Conservation (phyloP, 2,888 invertebrate genomes). For the Polymixis lichenea region DNA sequence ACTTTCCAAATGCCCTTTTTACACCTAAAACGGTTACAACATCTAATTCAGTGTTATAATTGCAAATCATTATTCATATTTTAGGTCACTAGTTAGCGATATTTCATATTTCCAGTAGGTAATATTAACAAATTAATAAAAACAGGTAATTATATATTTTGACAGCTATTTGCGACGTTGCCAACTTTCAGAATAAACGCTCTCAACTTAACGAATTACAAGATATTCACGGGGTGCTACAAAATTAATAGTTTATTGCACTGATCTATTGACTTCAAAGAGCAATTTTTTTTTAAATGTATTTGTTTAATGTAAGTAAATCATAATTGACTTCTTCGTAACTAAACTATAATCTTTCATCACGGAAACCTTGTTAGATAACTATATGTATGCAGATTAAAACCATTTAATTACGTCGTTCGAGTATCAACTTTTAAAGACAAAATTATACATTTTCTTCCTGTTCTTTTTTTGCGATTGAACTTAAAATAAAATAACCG, state of each 20-base stretch:
- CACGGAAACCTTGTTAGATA: neutral
- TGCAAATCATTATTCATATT: no score
- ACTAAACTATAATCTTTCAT: neutral
- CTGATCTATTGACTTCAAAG: neutral
- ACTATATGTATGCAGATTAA: neutral
- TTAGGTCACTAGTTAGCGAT: no score
- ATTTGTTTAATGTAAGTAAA: neutral
- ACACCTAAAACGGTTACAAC: no score
- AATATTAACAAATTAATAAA: no score
- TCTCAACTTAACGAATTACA: no score
- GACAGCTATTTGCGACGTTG: no score
- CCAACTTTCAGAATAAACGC: no score
- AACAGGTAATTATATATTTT: no score
- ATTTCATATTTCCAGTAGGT: no score
- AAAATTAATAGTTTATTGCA: neutral
- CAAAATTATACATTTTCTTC: constrained; percentile 18
- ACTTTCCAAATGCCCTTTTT: no score
- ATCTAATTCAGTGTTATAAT: no score
- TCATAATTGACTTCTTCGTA: neutral
- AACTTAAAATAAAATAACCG: constrained; percentile 33
- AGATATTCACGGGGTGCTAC: neutral
- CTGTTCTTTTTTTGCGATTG: constrained; percentile 29
- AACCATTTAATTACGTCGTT: constrained; percentile 8
- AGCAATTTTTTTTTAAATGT: neutral
- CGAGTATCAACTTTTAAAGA: neutral